Evolutionary conservation across 1,140 invertebrate genomes (phyloP), one percentile per base, ranked within the genome.

Genomic region (Venustaconcha ellipsiformis): DNA sequence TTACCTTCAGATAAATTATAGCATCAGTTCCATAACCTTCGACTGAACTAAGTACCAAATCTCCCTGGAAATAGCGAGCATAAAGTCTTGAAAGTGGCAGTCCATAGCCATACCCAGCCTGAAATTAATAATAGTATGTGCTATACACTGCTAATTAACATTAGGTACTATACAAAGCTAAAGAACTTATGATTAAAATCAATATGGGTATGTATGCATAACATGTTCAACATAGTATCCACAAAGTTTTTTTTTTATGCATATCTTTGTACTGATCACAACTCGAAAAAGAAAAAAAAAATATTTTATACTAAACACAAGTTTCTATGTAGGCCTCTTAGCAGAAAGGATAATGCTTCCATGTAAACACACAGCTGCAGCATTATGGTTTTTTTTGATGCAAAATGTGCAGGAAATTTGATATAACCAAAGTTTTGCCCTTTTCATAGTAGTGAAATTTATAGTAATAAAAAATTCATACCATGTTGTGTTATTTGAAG

Each of bases 1-100:
- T 88, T 91, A 97, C 97, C 94, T 99, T 99, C 73, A 99, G 91
- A 90, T 98, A 99, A 76, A 99, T 94, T 62, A 96, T 94, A 14
- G 98, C 96, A 91, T 99, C 98, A 1, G 98, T 99, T 13, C 98
- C 98, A 88, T 94, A 95, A 0, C 98, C 98, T 86, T 99, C 98
- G 88, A 96, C 97, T 2, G 97, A 98, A 60, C 96, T 92, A 2
- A 99, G 89, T 55, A 95, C 93, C 37, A 99, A 91, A 90, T 99
- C 98, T 0, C 98, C 98, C 83, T 99, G 97, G 90, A 99, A 98
- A 91, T 99, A 99, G 71, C 97, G 92, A 5, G 99, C 99, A 90
- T 99, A 99, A 20, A 99, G 92, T 78, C 98, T 91, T 1, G 97
- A 99, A 67, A 99, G 93, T 18, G 98, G 98, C 82, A 99, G 91